These are phyloP conservation scores for Henricia sp. DNA, from an alignment of 53 echinoderm and acorn worm genomes.

Conservation along the genomic window DNA sequence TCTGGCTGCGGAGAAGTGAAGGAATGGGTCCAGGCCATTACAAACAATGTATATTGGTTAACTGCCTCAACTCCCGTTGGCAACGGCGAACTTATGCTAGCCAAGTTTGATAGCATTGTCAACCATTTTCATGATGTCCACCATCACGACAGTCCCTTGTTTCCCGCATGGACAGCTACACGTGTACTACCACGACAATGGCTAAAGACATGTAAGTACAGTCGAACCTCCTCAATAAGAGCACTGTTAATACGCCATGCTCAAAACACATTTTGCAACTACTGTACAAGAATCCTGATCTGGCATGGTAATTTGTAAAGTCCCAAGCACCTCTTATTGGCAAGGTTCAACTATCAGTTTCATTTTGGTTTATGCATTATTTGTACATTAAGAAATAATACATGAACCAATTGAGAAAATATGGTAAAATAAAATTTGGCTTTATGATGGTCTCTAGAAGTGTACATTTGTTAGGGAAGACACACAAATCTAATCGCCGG, in stretches of 20 bases:
- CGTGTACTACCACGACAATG: conserved; percentile 9
- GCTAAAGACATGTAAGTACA: conserved; percentile 42
- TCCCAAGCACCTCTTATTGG: no score
- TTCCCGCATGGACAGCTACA: conserved; percentile 22
- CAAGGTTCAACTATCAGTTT: neutral
- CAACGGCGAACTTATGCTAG: conserved; percentile 32
- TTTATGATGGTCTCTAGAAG: no score
- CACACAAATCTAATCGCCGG: no score
- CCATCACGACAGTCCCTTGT: conserved; percentile 5
- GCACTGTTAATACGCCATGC: no score
- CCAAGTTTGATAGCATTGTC: conserved; percentile 17
- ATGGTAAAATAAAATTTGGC: no score
- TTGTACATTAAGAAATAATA: no score
- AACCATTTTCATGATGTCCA: conserved; percentile 32
- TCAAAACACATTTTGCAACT: neutral
- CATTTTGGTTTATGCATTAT: no score
- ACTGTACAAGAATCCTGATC: neutral
- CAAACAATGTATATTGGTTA: conserved; percentile 51
- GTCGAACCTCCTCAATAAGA: no score
- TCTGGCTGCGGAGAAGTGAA: conserved; percentile 33
- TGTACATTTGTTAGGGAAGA: no score
- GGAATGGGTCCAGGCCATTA: conserved; percentile 33
- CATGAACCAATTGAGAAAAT: no score
- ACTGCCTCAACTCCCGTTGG: conserved; percentile 41
- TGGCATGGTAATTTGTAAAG: neutral